These are phyloP conservation scores for Salvelinus alpinus DNA, from an alignment of 2,113 vertebrate genomes.

Conservation along the genomic window DNA sequence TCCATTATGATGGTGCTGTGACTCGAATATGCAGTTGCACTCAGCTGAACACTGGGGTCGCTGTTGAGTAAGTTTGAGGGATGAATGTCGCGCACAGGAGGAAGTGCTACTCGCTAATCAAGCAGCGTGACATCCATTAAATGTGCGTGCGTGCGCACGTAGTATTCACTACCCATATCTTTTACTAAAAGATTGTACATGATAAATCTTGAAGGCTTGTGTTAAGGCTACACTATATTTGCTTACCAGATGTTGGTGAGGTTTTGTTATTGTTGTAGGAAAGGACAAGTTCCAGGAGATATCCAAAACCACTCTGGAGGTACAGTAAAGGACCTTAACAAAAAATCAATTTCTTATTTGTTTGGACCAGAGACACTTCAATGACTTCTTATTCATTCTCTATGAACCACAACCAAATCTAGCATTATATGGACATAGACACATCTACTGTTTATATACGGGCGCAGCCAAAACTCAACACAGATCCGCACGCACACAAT, in stretches of 20 bases:
- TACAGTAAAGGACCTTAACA: constrained; percentile 51
- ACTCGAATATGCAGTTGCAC: no score
- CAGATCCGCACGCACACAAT: no score
- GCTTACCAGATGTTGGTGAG: background rate
- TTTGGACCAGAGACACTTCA: constrained; percentile 24
- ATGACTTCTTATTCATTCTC: constrained; percentile 35
- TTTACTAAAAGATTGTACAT: background rate
- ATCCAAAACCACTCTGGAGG: constrained; percentile 36
- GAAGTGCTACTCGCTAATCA: no score
- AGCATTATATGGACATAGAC: background rate
- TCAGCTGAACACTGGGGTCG: no score
- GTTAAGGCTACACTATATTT: background rate
- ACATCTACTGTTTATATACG: background rate
- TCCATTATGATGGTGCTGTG: no score
- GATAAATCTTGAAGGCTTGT: background rate
- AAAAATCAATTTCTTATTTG: constrained; percentile 34
- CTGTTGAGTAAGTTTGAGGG: no score
- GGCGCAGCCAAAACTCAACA: no score
- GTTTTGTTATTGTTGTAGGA: background rate
- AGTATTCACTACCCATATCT: no score
- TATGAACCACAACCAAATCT: constrained; percentile 35
- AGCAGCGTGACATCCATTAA: no score
- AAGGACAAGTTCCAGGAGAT: constrained; percentile 29
- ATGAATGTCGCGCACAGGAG: no score
- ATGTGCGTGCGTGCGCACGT: no score